Percentiles rank a stretch among this genome's conserved stretches.
These are phyloP conservation scores for Scaptomyza caliginosa DNA, from an alignment of 2,888 invertebrate genomes.

Conservation along the genomic window DNA sequence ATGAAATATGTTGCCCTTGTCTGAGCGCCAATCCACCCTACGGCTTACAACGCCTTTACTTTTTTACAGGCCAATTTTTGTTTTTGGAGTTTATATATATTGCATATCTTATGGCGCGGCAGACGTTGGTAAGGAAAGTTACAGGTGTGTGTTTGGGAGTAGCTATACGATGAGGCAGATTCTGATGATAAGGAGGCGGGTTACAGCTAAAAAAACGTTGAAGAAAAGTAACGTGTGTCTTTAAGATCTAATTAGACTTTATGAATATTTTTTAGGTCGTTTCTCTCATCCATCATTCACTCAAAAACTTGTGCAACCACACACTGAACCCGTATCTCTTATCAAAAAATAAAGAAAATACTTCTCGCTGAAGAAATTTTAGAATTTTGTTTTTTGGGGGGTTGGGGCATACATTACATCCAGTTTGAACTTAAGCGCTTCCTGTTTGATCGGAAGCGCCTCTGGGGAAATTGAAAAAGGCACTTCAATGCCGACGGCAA, in stretches of 20 bases:
- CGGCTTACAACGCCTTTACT: constrained; percentile 28
- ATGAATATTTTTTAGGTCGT: background rate
- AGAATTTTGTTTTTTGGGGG: constrained; percentile 10
- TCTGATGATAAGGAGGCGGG: background rate
- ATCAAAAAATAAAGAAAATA: constrained; percentile 2
- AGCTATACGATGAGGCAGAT: background rate
- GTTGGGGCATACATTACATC: constrained; percentile 48
- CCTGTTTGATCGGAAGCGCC: constrained; percentile 84
- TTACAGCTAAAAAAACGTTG: too few species aligned
- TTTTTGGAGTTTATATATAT: constrained; percentile 56
- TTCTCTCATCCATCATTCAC: background rate
- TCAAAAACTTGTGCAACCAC: constrained; percentile 3
- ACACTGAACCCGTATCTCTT: background rate
- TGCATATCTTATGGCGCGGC: constrained; percentile 59
- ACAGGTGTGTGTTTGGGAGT: constrained; percentile 59
- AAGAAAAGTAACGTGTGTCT: too few species aligned
- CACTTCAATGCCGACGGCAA: constrained; percentile 71
- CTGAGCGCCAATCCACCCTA: constrained; percentile 33
- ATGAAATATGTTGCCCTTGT: constrained; percentile 79
- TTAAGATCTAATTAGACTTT: background rate
- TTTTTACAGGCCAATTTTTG: constrained; percentile 42
- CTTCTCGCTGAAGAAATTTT: constrained; percentile 13
- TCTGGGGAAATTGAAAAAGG: constrained; percentile 83
- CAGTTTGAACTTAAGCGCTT: constrained; percentile 82
- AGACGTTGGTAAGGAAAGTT: constrained; percentile 67